These are phyloP conservation scores for Leptodactylus fallax DNA, from an alignment of 2,797 vertebrate species.

Conservation along the genomic window DNA sequence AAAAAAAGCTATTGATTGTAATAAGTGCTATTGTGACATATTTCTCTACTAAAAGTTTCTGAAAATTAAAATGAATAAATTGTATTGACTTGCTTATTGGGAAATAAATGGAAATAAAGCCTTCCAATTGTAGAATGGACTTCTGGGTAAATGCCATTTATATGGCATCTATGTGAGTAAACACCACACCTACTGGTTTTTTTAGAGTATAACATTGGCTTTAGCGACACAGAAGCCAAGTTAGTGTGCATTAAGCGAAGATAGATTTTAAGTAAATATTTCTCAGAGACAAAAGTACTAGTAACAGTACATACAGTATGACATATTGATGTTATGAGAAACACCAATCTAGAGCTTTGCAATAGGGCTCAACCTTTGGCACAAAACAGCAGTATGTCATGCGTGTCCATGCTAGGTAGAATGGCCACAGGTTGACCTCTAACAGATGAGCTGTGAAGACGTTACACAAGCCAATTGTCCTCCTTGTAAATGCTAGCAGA, in stretches of 20 bases:
- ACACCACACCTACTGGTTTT: background rate
- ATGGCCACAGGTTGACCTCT: conserved; percentile 26
- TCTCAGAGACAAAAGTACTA: conserved; percentile 22
- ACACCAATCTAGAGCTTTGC: conserved; percentile 23
- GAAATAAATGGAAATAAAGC: background rate
- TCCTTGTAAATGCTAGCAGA: conserved; percentile 10
- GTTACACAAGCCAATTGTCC: conserved; percentile 25
- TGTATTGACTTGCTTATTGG: background rate
- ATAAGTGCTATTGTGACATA: no score
- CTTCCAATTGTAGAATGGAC: background rate
- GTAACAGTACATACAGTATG: conserved; percentile 37
- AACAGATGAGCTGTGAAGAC: conserved; percentile 49
- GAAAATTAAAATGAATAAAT: background rate
- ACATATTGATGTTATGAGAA: conserved; percentile 45
- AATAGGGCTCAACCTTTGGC: conserved; percentile 44
- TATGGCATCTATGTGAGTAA: conserved; percentile 19
- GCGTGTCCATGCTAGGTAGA: conserved; percentile 25
- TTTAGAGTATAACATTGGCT: conserved; percentile 13
- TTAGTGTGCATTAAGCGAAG: conserved; percentile 34
- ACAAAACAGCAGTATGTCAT: conserved; percentile 31
- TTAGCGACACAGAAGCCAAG: conserved; percentile 31
- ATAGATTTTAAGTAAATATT: conserved; percentile 50
- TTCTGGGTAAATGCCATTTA: conserved; percentile 1
- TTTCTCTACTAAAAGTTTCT: background rate
- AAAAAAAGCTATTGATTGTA: no score